A percentile compares a stretch with the other conserved stretches of the same genome.
Conservation (phyloP, 37 sponge, comb jelly and placozoan genomes). For the Lycopodina hypogea region DNA sequence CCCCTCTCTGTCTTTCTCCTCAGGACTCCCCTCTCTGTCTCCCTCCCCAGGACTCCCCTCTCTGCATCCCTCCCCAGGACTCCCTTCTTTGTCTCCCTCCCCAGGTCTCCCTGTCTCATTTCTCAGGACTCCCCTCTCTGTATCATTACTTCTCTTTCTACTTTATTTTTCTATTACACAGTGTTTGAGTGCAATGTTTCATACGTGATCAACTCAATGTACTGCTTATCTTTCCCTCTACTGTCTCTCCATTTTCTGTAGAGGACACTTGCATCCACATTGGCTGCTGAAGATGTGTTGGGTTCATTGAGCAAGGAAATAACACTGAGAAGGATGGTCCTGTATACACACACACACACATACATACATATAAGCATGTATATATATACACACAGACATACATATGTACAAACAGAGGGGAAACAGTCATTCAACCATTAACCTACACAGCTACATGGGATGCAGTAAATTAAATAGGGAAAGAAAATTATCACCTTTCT, state of each 20-base stretch:
- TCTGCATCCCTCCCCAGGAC: too few relatives aligned
- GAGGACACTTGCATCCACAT: slow-evolving; percentile 98
- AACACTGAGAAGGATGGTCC: slow-evolving; percentile 94
- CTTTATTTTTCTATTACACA: too few relatives aligned
- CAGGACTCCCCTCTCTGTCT: too few relatives aligned
- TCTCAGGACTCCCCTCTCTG: too few relatives aligned
- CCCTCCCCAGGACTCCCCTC: too few relatives aligned
- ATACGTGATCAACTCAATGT: slow-evolving; percentile 78
- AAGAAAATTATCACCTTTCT: too few relatives aligned
- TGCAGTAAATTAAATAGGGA: neutral
- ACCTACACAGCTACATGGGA: neutral
- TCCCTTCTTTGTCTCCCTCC: too few relatives aligned
- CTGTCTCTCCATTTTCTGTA: slow-evolving; percentile 90
- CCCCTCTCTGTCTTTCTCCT: too few relatives aligned
- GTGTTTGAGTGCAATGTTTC: too few relatives aligned
- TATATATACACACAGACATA: too few relatives aligned
- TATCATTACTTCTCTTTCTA: too few relatives aligned
- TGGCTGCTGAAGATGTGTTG: slow-evolving; percentile 97
- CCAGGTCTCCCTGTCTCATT: too few relatives aligned
- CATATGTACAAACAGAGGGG: neutral
- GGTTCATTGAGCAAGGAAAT: slow-evolving; percentile 95
- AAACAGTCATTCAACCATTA: neutral
- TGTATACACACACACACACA: slow-evolving; percentile 14
- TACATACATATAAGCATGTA: neutral
- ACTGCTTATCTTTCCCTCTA: slow-evolving; percentile 86